Conservation (phyloP, 2,113 vertebrate species). For the Cinclus cinclus region DNA sequence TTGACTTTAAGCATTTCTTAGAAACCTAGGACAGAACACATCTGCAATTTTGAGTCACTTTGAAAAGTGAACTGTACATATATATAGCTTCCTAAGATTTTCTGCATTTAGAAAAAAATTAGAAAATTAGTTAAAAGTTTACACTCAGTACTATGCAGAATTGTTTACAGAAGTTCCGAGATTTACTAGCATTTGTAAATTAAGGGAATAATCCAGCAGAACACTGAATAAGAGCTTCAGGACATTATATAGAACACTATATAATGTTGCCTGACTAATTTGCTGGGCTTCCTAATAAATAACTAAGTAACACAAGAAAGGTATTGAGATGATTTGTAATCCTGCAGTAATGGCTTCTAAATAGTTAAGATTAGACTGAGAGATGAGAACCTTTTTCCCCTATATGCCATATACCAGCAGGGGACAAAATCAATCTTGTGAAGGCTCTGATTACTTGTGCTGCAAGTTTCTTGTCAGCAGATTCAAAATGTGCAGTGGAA, state of each 20-base stretch:
- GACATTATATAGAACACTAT: not conserved
- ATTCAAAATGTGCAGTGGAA: constrained; percentile 79
- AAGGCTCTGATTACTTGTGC: constrained; percentile 78
- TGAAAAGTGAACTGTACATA: constrained; percentile 33
- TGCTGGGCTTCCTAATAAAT: constrained; percentile 51
- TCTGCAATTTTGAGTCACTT: constrained; percentile 73
- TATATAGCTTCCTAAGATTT: not conserved
- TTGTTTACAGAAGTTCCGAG: not conserved
- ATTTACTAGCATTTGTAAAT: constrained; percentile 7
- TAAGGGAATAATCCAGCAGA: not conserved
- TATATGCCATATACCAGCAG: constrained; percentile 73
- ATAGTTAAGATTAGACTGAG: constrained; percentile 79
- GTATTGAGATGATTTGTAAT: constrained; percentile 76
- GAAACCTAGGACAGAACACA: constrained; percentile 64
- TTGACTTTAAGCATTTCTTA: constrained; percentile 79
- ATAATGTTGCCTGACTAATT: constrained; percentile 48
- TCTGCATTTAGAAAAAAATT: not conserved
- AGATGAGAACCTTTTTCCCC: constrained; percentile 72
- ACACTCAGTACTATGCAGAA: not conserved
- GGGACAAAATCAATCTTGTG: constrained; percentile 80
- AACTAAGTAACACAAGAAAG: constrained; percentile 54
- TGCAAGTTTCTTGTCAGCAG: constrained; percentile 81
- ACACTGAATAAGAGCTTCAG: not conserved
- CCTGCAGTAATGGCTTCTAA: constrained; percentile 75
- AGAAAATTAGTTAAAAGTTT: not conserved